Base-by-base conservation (phyloP, 2,113 vertebrate genomes). In the Noturus placidus region DNA sequence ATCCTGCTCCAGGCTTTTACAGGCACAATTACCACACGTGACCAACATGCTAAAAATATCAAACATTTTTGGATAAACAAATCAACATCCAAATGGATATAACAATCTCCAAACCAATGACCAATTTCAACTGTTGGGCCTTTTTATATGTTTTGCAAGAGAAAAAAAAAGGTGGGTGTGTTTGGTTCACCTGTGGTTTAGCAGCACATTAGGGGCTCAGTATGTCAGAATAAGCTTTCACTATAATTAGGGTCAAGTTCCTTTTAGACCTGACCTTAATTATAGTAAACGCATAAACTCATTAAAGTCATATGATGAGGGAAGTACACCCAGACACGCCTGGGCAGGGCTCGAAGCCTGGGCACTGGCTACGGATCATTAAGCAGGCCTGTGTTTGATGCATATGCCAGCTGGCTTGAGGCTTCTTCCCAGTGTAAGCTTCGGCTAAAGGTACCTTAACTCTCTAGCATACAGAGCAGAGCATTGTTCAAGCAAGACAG, bases 281-380 rank as follows among this genome's bases (percentile, higher is more conserved):
- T 88, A 88, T 61, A 88, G 63, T 89, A 80, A 89, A 91, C 84
- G 80, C 76, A 81, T 84, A 86, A 91, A 88, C 90, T 89, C 86
- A 91, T 89, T 89, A 91, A 89, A 89, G 52, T 67, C 87, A 72
- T 77, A 88, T 88, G 11, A 81, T 56, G 80, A 86, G 33, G 81
- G 42, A 89, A 79, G 63, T 35, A 69, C 74, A 74, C 83, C 70
- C 80, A 69, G 85, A 80, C 83, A 38, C 84, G 83, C 87, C 69
- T 46, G 70, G 69, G 83, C 33, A 52, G 52, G 84, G 81, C 74
- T 84, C 15, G 86, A 65, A 74, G 74, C 57, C 77, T n/a, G 25
- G 70, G 70, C 72, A 59, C 52, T 42, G 80, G 88, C 83, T 83
- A 89, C 56, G 87, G 88, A 87, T 86, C 79, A 87, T 87, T 91